Percentiles rank a stretch among this genome's conserved stretches.
These are phyloP conservation scores for Drosophila obscura DNA, from an alignment of 1,140 invertebrate species.

Conservation along the genomic window DNA sequence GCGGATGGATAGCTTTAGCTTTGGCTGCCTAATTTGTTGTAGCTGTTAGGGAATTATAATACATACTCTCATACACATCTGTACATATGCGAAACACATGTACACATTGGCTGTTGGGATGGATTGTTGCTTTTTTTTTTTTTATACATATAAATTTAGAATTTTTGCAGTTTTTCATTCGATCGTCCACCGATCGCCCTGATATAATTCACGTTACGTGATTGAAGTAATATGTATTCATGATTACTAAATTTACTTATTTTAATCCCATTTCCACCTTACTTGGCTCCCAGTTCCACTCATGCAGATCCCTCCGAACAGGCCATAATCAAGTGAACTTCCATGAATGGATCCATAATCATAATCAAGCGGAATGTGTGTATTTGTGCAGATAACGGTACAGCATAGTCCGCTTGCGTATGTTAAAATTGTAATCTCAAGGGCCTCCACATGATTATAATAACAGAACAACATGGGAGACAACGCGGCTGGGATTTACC, in stretches of 20 bases:
- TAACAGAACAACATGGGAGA: no score
- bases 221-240: constrained; percentile 4
- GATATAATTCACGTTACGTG: constrained; percentile 16
- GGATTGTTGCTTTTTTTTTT: constrained; percentile 48
- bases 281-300: neutral
- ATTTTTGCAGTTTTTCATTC: constrained; percentile 53
- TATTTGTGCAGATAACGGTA: constrained; percentile 27
- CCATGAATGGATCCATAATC: constrained; percentile 41
- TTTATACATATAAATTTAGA: constrained; percentile 49
- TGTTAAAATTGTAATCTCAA: constrained; percentile 27
- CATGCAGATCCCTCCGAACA: no score
- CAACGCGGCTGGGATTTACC: constrained; percentile 18
- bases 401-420: constrained; percentile 29
- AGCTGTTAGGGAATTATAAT: constrained; percentile 72
- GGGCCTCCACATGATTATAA: constrained; percentile 25
- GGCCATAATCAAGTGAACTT: constrained; percentile 13
- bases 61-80: constrained; percentile 31
- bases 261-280: neutral
- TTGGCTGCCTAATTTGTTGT: constrained; percentile 77
- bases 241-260: constrained; percentile 1
- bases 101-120: constrained; percentile 29
- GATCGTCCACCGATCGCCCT: constrained; percentile 31
- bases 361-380: constrained; percentile 13
- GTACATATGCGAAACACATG: constrained; percentile 45
- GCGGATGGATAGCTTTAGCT: constrained; percentile 38